phyloP scores from a whole-genome alignment of 2,888 invertebrate genomes.

The Dilophus febrilis region DNA sequence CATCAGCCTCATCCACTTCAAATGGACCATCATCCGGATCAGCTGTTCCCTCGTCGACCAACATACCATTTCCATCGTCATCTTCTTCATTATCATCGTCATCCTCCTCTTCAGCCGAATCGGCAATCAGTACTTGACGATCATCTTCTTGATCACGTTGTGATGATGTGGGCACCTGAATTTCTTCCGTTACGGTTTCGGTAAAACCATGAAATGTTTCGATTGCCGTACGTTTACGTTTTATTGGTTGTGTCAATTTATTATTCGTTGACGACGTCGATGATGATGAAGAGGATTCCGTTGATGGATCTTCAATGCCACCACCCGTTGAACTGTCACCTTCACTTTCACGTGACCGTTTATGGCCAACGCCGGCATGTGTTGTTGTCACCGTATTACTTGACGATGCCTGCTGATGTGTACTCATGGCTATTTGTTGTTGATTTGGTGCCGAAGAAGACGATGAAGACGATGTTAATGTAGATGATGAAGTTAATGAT shows the following conservation, averaged over 20 bases:
- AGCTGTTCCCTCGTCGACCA: constrained; percentile 37
- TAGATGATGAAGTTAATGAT: constrained; percentile 14
- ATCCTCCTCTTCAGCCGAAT: constrained; percentile 57
- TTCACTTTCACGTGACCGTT: constrained; percentile 40
- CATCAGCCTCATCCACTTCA: constrained; percentile 34
- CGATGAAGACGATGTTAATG: constrained; percentile 12
- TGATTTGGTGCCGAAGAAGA: no score
- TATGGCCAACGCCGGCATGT: constrained; percentile 45
- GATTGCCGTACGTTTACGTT: constrained; percentile 24
- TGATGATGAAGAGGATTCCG: constrained; percentile 8
- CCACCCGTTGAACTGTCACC: constrained; percentile 35
- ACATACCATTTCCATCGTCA: constrained; percentile 30
- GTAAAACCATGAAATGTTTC: constrained; percentile 34
- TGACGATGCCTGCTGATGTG: constrained; percentile 32
- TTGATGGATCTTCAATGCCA: constrained; percentile 28
- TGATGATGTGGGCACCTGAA: constrained; percentile 73
- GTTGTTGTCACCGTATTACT: constrained; percentile 46
- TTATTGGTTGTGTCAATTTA: constrained; percentile 18
- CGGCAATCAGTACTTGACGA: constrained; percentile 62
- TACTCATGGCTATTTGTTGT: constrained; percentile 29
- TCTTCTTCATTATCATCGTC: constrained; percentile 45
- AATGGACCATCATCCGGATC: constrained; percentile 35
- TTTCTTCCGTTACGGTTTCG: constrained; percentile 43
- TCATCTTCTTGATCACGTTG: constrained; percentile 76
- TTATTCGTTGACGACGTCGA: constrained; percentile 17